Percentiles rank a stretch among this genome's conserved stretches.
Evolutionary conservation across 1,140 invertebrate genomes (phyloP).

Genomic region (Rhopalosiphum padi): DNA sequence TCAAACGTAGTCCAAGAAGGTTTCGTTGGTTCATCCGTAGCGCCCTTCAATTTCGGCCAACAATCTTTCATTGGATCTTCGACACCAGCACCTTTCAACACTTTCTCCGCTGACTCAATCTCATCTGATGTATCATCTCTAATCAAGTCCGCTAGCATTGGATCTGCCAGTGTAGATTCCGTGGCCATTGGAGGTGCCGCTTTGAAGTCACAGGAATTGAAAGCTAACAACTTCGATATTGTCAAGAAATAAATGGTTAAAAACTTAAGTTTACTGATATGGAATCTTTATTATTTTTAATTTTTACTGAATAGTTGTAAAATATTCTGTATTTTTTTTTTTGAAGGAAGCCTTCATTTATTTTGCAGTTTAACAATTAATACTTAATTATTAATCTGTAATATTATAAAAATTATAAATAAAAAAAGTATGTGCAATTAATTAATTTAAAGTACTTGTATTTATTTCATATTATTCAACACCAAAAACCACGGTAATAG

Average conservation of each 20-base stretch:
- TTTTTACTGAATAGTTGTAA: background rate
- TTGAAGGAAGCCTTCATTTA: background rate
- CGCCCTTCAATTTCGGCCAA: background rate
- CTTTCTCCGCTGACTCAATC: background rate
- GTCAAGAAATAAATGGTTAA: background rate
- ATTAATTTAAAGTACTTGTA: background rate
- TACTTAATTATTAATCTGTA: background rate
- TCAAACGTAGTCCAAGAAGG: slow-evolving; percentile 13
- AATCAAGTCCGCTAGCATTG: background rate
- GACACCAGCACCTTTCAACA: slow-evolving; percentile 27
- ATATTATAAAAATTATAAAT: background rate
- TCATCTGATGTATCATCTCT: slow-evolving; percentile 1
- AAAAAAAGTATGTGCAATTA: background rate
- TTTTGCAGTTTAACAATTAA: background rate
- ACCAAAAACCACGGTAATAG: background rate
- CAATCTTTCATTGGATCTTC: slow-evolving; percentile 24
- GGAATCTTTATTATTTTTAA: slow-evolving; percentile 3
- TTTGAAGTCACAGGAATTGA: background rate
- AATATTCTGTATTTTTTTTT: background rate
- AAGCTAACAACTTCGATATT: background rate
- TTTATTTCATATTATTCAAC: background rate
- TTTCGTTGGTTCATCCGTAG: background rate
- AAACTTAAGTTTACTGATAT: background rate
- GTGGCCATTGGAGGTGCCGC: background rate
- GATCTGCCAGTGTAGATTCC: background rate